Evolutionary conservation across 2,113 vertebrate genomes (phyloP).

Genomic region (Ammodytes dubius): DNA sequence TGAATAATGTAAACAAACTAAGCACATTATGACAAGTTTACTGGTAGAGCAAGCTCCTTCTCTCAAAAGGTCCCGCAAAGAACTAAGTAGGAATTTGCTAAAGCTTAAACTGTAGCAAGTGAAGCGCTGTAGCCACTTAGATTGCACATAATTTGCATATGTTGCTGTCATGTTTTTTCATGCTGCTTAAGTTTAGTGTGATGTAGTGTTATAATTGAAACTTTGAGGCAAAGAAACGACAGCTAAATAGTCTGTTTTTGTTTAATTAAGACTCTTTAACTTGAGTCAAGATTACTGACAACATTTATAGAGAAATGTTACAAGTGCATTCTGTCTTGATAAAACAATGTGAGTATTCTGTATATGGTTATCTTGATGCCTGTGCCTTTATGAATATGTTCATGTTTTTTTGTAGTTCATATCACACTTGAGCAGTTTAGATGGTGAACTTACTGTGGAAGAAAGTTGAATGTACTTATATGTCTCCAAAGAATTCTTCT

Average conservation of each 20-base stretch:
- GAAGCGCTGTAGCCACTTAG: slow-evolving; percentile 49
- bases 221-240: slow-evolving; percentile 4
- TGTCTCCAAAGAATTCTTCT: slow-evolving; percentile 43
- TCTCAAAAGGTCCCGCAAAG: slow-evolving; percentile 1
- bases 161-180: slow-evolving; percentile 45
- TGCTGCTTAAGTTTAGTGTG: slow-evolving; percentile 12
- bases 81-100: neutral
- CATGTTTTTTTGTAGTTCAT: slow-evolving; percentile 52
- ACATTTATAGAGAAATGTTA: slow-evolving; percentile 7
- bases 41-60: slow-evolving; percentile 1
- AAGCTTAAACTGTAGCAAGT: slow-evolving; percentile 57
- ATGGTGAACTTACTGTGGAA: slow-evolving; percentile 26
- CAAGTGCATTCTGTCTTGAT: slow-evolving; percentile 8
- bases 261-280: slow-evolving; percentile 37
- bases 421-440: slow-evolving; percentile 35
- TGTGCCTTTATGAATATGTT: slow-evolving; percentile 64
- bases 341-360: slow-evolving; percentile 48
- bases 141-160: slow-evolving; percentile 25
- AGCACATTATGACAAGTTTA: slow-evolving; percentile 8
- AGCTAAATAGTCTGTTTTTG: slow-evolving; percentile 21
- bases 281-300: slow-evolving; percentile 49
- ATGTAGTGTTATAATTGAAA: slow-evolving; percentile 14
- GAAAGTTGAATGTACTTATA: slow-evolving; percentile 35
- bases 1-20: slow-evolving; percentile 36
- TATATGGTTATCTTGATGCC: slow-evolving; percentile 51